These are phyloP conservation scores for Stegodyphus dumicola DNA, from an alignment of 1,140 invertebrate genomes.

Conservation along the genomic window DNA sequence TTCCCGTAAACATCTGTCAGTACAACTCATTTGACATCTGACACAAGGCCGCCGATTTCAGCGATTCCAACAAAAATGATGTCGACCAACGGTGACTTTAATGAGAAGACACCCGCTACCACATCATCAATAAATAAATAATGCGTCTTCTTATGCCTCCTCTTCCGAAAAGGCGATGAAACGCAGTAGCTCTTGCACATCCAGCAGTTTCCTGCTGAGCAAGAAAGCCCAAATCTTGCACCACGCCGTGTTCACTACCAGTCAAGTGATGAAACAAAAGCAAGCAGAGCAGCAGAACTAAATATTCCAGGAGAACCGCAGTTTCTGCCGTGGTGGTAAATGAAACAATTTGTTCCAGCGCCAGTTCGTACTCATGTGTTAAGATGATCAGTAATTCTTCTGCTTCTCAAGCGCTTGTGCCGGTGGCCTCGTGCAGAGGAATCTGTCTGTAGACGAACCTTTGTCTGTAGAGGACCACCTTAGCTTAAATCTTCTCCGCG, in stretches of 20 bases:
- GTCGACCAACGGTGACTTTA: conserved; percentile 57
- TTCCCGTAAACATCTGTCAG: no score
- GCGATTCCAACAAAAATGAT: conserved; percentile 47
- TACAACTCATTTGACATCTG: not conserved
- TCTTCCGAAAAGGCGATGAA: conserved; percentile 50
- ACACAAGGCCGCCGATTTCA: not conserved
- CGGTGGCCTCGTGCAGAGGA: not conserved
- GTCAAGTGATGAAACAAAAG: conserved; percentile 33
- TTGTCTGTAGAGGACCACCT: conserved; percentile 16
- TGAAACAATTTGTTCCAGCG: conserved; percentile 53
- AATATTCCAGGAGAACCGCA: conserved; percentile 57
- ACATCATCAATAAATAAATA: conserved; percentile 55
- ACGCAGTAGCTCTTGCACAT: conserved; percentile 20
- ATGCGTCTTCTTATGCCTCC: conserved; percentile 13
- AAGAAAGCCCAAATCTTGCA: conserved; percentile 55
- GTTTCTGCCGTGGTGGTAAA: conserved; percentile 58
- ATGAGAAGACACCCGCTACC: conserved; percentile 35
- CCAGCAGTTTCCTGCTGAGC: conserved; percentile 16
- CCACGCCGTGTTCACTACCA: not conserved
- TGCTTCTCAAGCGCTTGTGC: not conserved
- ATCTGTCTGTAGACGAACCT: conserved; percentile 39
- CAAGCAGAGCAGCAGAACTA: conserved; percentile 49
- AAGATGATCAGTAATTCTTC: conserved; percentile 50
- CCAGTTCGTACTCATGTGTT: conserved; percentile 39
- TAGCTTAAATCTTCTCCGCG: conserved; percentile 65